Evolutionary conservation across 2,888 invertebrate genomes (phyloP), one percentile per base, ranked within the genome.

Genomic region (Halictus ligatus): DNA sequence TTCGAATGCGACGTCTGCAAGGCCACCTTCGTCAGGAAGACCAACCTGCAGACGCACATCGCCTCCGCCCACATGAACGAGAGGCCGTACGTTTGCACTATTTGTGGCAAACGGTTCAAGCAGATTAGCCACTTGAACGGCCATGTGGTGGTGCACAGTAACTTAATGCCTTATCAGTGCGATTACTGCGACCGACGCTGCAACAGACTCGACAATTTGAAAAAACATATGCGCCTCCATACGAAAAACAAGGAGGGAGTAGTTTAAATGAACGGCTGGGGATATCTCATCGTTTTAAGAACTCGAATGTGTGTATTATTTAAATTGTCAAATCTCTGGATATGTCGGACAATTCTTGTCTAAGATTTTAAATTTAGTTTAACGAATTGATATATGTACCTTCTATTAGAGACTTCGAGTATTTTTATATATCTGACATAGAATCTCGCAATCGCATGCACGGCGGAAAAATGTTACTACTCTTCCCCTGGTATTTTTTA

Each of bases 1-100:
- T 96, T 95, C 88, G 95, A 96, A 58, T 96, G 96, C 88, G 96
- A 96, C 83, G 94, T 95, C 15, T 96, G 96, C 89, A 96, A 96
- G n/a, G 95, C 96, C 6, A 93, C 94, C 0, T 95, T 95, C 83
- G 92, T 94, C 0, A 89, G 94, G 46, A 94, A 94, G 77, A 94
- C 93, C 1, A 94, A 94, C 81, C 54, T 94, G 3, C 94, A 94
- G 58, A 94, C 93, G 13, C 94, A 94, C 77, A 94, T 94, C n/a
- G 88, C 93, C 1, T 94, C 94, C 5, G 92, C 94, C 1, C 94
- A 94, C 71, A 94, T 93, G 94, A 94, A 94, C 78, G 93, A 94
- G 48, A 90, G 94, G 1, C 94, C 94, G 0, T 92, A 94, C 46
- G 87, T 81, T 25, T 94, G 94, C 25, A 93, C 83, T 4, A 94